phyloP scores from a whole-genome alignment of 2,888 invertebrate species.

The Podotricha telesiphe region DNA sequence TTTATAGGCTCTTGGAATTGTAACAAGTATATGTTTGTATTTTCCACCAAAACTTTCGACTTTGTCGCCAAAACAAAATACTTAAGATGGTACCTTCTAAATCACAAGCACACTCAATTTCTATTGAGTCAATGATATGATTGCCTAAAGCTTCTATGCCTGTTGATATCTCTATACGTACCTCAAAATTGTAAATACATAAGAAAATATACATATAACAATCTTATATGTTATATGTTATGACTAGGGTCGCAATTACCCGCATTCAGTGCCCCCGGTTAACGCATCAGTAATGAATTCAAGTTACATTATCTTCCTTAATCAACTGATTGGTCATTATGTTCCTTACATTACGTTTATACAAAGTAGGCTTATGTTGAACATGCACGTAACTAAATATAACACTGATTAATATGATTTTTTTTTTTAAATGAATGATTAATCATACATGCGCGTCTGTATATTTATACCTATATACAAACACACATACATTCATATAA shows the following conservation, averaged over 20 bases:
- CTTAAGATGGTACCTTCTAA: too few species aligned
- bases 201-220: not conserved
- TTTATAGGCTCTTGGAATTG: too few species aligned
- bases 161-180: not conserved
- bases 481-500: too few species aligned
- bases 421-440: too few species aligned
- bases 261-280: constrained; percentile 5
- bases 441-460: too few species aligned
- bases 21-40: too few species aligned
- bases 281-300: constrained; percentile 14
- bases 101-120: too few species aligned
- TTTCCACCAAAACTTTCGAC: too few species aligned
- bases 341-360: not conserved
- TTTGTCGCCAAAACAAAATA: too few species aligned
- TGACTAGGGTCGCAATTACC: constrained; percentile 6
- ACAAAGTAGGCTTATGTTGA: not conserved
- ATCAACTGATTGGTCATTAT: constrained; percentile 9
- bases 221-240: not conserved
- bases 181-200: not conserved
- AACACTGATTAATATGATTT: not conserved
- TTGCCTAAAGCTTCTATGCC: too few species aligned
- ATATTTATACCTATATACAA: too few species aligned
- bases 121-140: too few species aligned
- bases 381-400: not conserved
- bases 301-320: constrained; percentile 20